Evolutionary conservation across 2,113 vertebrate genomes (phyloP).

Genomic region (Hyperoodon ampullatus): DNA sequence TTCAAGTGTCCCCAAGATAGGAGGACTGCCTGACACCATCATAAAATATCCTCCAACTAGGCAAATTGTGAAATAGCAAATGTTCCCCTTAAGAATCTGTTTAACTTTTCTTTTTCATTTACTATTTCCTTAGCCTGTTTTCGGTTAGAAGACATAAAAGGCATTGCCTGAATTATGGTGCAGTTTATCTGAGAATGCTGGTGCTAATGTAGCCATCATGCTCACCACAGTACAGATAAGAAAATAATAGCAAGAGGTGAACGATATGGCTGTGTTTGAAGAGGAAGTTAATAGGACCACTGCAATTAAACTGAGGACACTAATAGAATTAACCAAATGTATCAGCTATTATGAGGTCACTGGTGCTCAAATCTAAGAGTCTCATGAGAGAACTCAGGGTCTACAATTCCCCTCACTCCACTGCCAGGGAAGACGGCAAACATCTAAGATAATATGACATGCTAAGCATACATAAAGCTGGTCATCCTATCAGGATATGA

Average conservation of each 20-base stretch:
- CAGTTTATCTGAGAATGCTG: background rate
- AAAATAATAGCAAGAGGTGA: background rate
- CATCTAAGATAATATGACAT: background rate
- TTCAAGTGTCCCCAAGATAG: background rate
- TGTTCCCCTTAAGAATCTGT: background rate
- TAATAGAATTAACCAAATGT: background rate
- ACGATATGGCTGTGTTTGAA: background rate
- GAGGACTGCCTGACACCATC: background rate
- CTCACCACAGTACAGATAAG: background rate
- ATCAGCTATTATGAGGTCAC: background rate
- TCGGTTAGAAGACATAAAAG: background rate
- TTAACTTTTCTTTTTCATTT: background rate
- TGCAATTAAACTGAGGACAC: background rate
- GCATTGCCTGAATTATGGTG: background rate
- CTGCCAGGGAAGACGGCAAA: background rate
- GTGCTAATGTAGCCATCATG: background rate
- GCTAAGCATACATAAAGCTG: background rate
- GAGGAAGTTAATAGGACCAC: background rate
- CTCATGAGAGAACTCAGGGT: background rate
- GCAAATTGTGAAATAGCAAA: constrained; percentile 38
- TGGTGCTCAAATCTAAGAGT: background rate
- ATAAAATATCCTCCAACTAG: background rate
- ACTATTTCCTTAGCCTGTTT: background rate
- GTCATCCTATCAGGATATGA: background rate
- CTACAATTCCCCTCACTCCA: background rate